These are phyloP conservation scores for Leptopilina clavipes DNA, from an alignment of 1,140 invertebrate species.

Conservation along the genomic window DNA sequence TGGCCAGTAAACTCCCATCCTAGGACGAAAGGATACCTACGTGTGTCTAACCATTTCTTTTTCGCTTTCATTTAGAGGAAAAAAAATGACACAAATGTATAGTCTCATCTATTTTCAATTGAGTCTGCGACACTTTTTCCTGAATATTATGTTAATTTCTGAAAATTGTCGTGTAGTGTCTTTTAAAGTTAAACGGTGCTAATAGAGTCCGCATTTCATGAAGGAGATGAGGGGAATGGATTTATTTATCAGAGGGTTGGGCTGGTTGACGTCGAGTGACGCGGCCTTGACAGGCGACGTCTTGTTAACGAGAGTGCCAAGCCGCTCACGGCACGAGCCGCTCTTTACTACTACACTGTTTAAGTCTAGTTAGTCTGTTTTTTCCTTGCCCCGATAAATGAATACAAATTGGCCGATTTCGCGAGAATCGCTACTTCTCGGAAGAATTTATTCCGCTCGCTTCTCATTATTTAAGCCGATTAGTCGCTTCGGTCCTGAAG, in stretches of 20 bases:
- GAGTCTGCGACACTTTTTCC: no score
- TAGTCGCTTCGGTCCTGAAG: no score
- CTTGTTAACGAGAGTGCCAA: slow-evolving; percentile 69
- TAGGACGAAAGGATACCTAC: slow-evolving; percentile 43
- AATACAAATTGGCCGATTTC: slow-evolving; percentile 22
- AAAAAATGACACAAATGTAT: no score
- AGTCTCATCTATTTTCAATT: no score
- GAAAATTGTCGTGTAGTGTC: no score
- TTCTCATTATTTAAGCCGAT: no score
- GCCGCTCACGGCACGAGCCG: slow-evolving; percentile 46
- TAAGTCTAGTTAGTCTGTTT: slow-evolving; percentile 56
- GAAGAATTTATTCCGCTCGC: not conserved
- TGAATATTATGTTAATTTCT: no score
- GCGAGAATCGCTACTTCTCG: no score
- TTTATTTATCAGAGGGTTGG: slow-evolving; percentile 55
- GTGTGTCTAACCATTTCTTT: not conserved
- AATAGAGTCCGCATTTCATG: not conserved
- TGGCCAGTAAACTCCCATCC: slow-evolving; percentile 62
- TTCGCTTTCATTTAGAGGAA: no score
- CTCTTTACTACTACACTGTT: slow-evolving; percentile 56
- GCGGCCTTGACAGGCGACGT: slow-evolving; percentile 72
- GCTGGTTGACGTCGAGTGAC: slow-evolving; percentile 64
- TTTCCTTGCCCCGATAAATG: slow-evolving; percentile 29
- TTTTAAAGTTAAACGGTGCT: slow-evolving; percentile 19
- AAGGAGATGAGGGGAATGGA: slow-evolving; percentile 37